Evolutionary conservation across 2,888 invertebrate species (phyloP).

Genomic region (Latrodectus hesperus): DNA sequence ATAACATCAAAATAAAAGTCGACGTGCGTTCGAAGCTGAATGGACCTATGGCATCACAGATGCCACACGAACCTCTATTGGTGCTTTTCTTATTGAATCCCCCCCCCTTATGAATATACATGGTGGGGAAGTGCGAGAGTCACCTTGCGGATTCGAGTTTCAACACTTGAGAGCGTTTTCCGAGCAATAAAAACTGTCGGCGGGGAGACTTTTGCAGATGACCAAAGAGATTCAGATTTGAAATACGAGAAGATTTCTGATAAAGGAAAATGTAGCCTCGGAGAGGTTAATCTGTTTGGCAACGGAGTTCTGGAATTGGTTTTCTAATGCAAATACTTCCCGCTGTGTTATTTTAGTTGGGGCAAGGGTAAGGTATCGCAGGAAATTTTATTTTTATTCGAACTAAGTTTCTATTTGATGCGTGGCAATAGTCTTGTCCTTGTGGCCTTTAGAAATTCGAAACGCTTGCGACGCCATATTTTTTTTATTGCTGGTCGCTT

Average conservation of each 20-base stretch:
- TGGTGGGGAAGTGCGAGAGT: neutral
- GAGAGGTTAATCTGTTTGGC: neutral
- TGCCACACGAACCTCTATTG: neutral
- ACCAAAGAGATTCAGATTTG: conserved; percentile 11
- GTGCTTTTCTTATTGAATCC: neutral
- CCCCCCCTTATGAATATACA: conserved; percentile 32
- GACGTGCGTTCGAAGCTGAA: neutral
- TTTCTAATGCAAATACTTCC: neutral
- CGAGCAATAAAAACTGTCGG: conserved; percentile 14
- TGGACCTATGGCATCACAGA: neutral
- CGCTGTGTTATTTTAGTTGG: neutral
- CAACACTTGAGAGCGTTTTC: conserved; percentile 11
- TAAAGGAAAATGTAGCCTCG: neutral
- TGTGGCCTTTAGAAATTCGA: too few species aligned
- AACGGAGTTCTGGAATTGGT: neutral
- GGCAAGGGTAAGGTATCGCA: neutral
- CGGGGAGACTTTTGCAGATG: neutral
- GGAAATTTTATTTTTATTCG: too few species aligned
- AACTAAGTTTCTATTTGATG: too few species aligned
- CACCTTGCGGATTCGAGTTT: neutral
- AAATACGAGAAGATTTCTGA: conserved; percentile 4
- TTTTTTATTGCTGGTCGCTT: too few species aligned
- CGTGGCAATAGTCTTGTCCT: too few species aligned
- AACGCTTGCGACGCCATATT: too few species aligned
- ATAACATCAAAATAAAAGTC: neutral